Base-by-base conservation (phyloP, 2,888 invertebrate genomes). In the Actias luna region DNA sequence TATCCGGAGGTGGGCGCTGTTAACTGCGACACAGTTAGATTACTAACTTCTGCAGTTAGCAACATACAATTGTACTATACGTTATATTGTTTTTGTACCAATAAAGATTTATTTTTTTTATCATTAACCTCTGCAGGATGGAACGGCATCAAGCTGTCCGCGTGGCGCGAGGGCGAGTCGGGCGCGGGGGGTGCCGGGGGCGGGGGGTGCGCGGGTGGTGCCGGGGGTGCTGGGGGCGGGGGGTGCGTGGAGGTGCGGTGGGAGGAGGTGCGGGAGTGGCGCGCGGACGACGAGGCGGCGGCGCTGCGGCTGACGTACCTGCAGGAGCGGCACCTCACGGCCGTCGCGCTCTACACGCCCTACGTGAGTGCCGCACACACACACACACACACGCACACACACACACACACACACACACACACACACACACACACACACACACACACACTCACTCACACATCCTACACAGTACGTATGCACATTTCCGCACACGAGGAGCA, bases 211-310 rank as follows among this genome's bases (percentile, higher is more conserved):
- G 97, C 97, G 82, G 98, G 97, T 94, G 95, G 1, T 86, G 63
- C 96, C 96, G 93, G 94, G 94, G 58, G 50, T 31, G 64, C 66
- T 12, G 36, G 36, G 4, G 39, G 42, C 96, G 42, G 18, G 14
- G 63, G 61, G 7, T 96, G 72, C 63, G 96, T 97, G 65, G 96
- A 96, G 78, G 95, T 98, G 77, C 93, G 95, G 60, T 99, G 98
- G 98, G 94, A 95, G 67, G 94, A 94, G 71, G 95, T 99, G 67
- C 94, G 95, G 64, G 95, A 96, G 78, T 98, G 97, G 96, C 96
- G 97, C 80, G 94, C 96, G 4, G 98, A 99, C 85, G 98, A 98
- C 82, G 98, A 98, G 77, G 97, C 96, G 27, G 97, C 97, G 94
- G 97, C 98, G 27, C 97, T 98, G 86, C 95, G 97, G 79, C 95